Evolutionary conservation across 2,888 invertebrate genomes (phyloP).

Genomic region (Hoplodrina ambigua): DNA sequence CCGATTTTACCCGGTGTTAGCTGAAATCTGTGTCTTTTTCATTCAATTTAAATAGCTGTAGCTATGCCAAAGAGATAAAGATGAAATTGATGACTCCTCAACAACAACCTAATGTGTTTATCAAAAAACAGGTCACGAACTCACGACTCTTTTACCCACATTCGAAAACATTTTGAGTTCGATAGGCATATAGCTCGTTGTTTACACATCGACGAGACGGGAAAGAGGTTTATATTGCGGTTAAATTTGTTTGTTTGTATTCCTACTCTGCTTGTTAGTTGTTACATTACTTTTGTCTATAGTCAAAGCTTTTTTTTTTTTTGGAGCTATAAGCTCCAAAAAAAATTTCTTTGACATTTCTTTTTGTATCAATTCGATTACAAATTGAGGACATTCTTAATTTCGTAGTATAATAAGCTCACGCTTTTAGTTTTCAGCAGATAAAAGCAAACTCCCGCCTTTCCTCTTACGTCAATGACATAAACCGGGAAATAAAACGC

Average conservation of each 20-base stretch:
- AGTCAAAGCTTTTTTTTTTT: constrained; percentile 7
- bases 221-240: constrained; percentile 24
- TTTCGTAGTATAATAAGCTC: too few species aligned
- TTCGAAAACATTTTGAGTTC: constrained; percentile 6
- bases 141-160: constrained; percentile 15
- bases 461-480: not conserved
- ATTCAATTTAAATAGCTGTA: constrained; percentile 10
- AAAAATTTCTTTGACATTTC: not conserved
- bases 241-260: constrained; percentile 31
- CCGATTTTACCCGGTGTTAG: not conserved
- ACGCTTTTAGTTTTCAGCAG: not conserved
- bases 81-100: not conserved
- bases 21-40: not conserved
- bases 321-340: too few species aligned
- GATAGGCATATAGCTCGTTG: constrained; percentile 9
- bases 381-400: too few species aligned
- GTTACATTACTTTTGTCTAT: constrained; percentile 4
- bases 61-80: constrained; percentile 1
- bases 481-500: not conserved
- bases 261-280: constrained; percentile 23
- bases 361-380: too few species aligned
- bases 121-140: constrained; percentile 17
- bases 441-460: not conserved
- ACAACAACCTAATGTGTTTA: constrained; percentile 10
- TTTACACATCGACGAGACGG: constrained; percentile 14